These are phyloP conservation scores for Piprites chloris DNA, from an alignment of 2,113 vertebrate species.

Conservation along the genomic window DNA sequence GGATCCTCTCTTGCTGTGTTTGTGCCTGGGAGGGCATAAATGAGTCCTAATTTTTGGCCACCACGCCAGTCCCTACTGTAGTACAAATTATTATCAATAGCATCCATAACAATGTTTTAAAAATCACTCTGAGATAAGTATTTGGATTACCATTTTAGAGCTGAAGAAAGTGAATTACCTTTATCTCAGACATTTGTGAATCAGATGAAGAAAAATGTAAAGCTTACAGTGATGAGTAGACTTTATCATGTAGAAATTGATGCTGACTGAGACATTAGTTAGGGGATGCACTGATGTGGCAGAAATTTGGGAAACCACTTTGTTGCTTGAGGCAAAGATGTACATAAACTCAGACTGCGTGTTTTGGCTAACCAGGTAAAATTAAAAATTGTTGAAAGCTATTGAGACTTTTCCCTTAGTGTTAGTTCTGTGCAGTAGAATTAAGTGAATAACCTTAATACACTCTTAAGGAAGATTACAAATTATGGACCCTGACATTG, in stretches of 20 bases:
- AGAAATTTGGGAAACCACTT: not conserved
- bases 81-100: not conserved
- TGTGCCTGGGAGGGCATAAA: not conserved
- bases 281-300: not conserved
- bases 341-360: fast-evolving
- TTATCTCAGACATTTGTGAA: not conserved
- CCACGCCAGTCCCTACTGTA: not conserved
- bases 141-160: not conserved
- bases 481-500: not conserved
- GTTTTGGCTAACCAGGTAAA: not conserved
- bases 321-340: not conserved
- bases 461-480: not conserved
- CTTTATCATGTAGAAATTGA: not conserved
- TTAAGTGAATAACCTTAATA: not conserved
- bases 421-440: not conserved
- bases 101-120: not conserved
- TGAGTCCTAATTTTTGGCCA: not conserved
- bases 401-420: not conserved
- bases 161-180: not conserved
- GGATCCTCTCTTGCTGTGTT: not conserved
- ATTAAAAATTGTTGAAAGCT: not conserved
- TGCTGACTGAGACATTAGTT: not conserved
- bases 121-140: not conserved
- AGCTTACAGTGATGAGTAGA: not conserved
- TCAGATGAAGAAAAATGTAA: not conserved